Evolutionary conservation across 2,888 invertebrate species (phyloP), one percentile per base, ranked within the genome.

Genomic region (Heliconius erato): DNA sequence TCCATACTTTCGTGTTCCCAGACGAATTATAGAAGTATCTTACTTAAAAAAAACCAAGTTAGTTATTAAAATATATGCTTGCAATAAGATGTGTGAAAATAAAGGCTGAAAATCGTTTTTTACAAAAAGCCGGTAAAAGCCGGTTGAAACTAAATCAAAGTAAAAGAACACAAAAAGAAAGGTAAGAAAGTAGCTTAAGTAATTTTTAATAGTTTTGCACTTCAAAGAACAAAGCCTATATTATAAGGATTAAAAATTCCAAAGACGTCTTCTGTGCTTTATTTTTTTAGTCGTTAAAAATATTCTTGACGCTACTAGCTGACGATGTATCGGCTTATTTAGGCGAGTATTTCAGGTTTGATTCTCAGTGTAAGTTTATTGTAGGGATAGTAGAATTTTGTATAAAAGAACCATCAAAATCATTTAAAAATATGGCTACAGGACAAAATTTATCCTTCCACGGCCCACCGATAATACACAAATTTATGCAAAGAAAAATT

Each of bases 161-260:
- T 28, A 54, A 74, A 74, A 35, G 32, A 59, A 32, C 23, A 74
- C 35, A 32, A 35, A 40, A 32, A 23, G 16, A 35, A 76, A 59
- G 28, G 59, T 59, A 76, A 63, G 35, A 59, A 59, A 59, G 76
- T 35, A 76, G 59, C 59, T 76, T 63, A 35, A 16, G 59, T 76
- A 76, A 35, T 76, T 76, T 76, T 76, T 76, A 76, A 76, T 76
- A 76, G 74, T 76, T 76, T 63, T 63, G 32, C 76, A 76, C 59
- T 76, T 76, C n/a, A 63, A 35, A 76, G 59, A 26, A 76, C 35
- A 74, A 74, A 59, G 12, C 54, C 7, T n/a, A 14, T 59, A 32
- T 63, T 76, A 63, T n/a, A 76, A 16, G 76, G 76, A 76, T 76
- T 76, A 26, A 44, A 72, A n/a, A 72, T 44, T 72, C 26, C 44